Conservation (phyloP, 2,888 invertebrate species). For the Diaphora mendica region DNA sequence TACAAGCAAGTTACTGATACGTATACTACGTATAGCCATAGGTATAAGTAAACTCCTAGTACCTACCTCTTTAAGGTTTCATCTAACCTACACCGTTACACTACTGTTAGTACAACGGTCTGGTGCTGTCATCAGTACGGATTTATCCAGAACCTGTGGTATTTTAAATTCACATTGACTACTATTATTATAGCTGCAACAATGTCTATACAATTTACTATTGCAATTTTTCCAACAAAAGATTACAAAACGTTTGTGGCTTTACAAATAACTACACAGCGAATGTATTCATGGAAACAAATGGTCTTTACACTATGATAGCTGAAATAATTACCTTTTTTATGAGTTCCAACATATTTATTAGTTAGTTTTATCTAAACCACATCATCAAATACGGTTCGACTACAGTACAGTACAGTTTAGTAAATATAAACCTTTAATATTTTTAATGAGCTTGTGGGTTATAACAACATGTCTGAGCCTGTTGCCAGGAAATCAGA, state of each 20-base stretch:
- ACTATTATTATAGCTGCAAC: not conserved
- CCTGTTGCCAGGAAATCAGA: constrained; percentile 69
- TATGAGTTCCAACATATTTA: constrained; percentile 3
- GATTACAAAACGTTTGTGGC: not conserved
- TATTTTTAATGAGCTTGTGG: constrained; percentile 78
- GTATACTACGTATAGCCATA: too few species aligned
- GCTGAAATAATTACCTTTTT: constrained; percentile 6
- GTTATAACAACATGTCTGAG: constrained; percentile 82
- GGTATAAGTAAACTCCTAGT: too few species aligned
- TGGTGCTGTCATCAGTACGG: not conserved
- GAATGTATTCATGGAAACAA: constrained; percentile 3
- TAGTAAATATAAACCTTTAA: not conserved
- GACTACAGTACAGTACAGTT: constrained; percentile 36
- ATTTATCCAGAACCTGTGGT: not conserved
- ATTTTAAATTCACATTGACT: not conserved
- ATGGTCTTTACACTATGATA: constrained; percentile 5
- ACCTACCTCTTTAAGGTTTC: not conserved
- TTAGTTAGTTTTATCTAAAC: constrained; percentile 64
- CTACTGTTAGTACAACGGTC: not conserved
- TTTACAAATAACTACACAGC: not conserved
- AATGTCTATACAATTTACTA: not conserved
- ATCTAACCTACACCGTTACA: not conserved
- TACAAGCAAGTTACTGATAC: too few species aligned
- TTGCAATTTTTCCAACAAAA: constrained; percentile 8
- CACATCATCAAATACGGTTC: constrained; percentile 51